Evolutionary conservation across 2,113 vertebrate species (phyloP).

Genomic region (Anoplopoma fimbria): DNA sequence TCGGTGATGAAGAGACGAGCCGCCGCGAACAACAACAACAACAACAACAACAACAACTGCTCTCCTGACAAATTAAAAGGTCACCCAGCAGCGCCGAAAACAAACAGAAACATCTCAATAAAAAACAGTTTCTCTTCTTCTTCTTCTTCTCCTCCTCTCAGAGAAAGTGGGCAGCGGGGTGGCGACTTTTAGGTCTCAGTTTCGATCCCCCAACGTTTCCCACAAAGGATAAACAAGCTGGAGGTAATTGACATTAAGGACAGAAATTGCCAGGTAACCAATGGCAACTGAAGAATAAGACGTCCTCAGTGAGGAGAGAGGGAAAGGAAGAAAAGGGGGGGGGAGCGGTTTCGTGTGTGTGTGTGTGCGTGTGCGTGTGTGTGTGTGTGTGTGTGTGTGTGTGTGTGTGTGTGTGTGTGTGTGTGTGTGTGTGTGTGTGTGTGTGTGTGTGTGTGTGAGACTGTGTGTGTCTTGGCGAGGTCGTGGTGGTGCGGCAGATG

Average conservation of each 20-base stretch:
- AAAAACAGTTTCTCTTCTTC: no score
- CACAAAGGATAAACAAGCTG: slow-evolving; percentile 73
- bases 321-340: slow-evolving; percentile 40
- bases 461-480: slow-evolving; percentile 62
- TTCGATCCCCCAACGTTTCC: slow-evolving; percentile 41
- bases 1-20: slow-evolving; percentile 55
- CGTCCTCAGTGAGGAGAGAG: slow-evolving; percentile 44
- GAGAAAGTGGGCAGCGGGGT: slow-evolving; percentile 27
- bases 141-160: background rate
- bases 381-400: background rate
- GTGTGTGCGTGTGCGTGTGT: no score
- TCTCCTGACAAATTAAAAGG: slow-evolving; percentile 52
- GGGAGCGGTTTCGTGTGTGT: slow-evolving; percentile 50
- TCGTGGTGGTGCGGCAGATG: slow-evolving; percentile 71
- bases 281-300: slow-evolving; percentile 80
- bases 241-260: slow-evolving; percentile 78
- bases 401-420: slow-evolving; percentile 35
- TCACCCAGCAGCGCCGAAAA: slow-evolving; percentile 21
- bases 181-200: slow-evolving; percentile 27
- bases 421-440: slow-evolving; percentile 2
- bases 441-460: background rate
- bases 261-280: slow-evolving; percentile 79
- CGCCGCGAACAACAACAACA: slow-evolving; percentile 44
- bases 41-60: slow-evolving; percentile 57
- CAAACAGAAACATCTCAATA: slow-evolving; percentile 24